These are phyloP conservation scores for Hydraecia micacea DNA, from an alignment of 2,888 invertebrate genomes.

Conservation along the genomic window DNA sequence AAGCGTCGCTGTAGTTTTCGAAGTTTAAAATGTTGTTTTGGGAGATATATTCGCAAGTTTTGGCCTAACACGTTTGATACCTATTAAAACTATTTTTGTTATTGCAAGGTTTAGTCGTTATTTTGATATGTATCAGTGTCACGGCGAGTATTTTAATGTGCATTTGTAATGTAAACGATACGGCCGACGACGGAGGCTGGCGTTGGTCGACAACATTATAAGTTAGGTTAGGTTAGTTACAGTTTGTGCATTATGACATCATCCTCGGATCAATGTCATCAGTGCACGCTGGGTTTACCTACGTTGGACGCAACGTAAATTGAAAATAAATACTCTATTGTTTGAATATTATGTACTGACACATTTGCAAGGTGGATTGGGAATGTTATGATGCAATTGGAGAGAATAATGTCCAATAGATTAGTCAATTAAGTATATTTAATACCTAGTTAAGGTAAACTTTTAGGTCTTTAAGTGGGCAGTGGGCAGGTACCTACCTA, in stretches of 20 bases:
- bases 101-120: constrained; percentile 7
- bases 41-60: constrained; percentile 28
- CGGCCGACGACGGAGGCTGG: constrained; percentile 16
- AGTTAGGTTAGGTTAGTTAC: constrained; percentile 69
- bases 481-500: too few species aligned
- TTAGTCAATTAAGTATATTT: neutral
- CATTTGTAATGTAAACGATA: constrained; percentile 9
- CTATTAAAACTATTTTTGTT: constrained; percentile 11
- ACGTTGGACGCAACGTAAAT: constrained; percentile 41
- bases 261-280: constrained; percentile 55
- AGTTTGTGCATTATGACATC: constrained; percentile 66
- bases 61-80: constrained; percentile 10
- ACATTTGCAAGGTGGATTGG: neutral
- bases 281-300: constrained; percentile 39
- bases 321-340: constrained; percentile 41
- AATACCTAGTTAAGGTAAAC: neutral
- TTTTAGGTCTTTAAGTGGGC: neutral
- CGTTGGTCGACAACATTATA: constrained; percentile 53
- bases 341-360: constrained; percentile 35
- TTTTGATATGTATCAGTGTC: constrained; percentile 41
- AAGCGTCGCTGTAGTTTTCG: constrained; percentile 53
- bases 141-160: constrained; percentile 38
- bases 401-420: neutral
- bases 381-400: neutral
- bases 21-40: constrained; percentile 58